Conservation (phyloP, 1,140 invertebrate species). For the Notospermus geniculatus region DNA sequence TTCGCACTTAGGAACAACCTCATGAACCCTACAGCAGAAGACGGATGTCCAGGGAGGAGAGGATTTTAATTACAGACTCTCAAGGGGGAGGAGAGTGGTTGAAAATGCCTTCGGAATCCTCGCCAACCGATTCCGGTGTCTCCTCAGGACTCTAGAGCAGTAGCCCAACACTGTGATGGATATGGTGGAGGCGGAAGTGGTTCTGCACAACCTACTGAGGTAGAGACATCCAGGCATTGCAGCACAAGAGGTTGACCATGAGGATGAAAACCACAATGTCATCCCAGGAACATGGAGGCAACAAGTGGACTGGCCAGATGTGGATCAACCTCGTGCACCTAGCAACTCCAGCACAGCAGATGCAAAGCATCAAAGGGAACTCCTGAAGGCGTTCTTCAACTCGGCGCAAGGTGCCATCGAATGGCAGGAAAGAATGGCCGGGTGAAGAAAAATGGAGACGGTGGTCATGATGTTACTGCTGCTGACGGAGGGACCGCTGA, state of each 20-base stretch:
- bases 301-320: slow-evolving; percentile 12
- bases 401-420: slow-evolving; percentile 14
- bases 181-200: slow-evolving; percentile 10
- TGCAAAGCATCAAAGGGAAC: slow-evolving; percentile 16
- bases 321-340: not conserved
- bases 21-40: slow-evolving; percentile 40
- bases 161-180: slow-evolving; percentile 10
- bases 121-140: not conserved
- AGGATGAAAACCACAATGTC: slow-evolving; percentile 23
- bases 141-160: slow-evolving; percentile 9
- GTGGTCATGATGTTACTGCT: no score
- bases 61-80: slow-evolving; percentile 51
- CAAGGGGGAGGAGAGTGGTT: slow-evolving; percentile 44
- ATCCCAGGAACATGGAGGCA: slow-evolving; percentile 17
- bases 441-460: no score
- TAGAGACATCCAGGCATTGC: slow-evolving; percentile 2
- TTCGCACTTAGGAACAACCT: slow-evolving; percentile 31
- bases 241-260: not conserved
- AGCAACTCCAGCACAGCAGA: slow-evolving; percentile 12
- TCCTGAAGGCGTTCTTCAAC: slow-evolving; percentile 19
- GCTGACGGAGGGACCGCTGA: no score
- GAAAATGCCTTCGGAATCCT: slow-evolving; percentile 24
- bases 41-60: slow-evolving; percentile 31
- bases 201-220: slow-evolving; percentile 21
- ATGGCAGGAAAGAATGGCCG: no score